phyloP scores from a whole-genome alignment of 2,113 vertebrate genomes.

The Cettia cetti region DNA sequence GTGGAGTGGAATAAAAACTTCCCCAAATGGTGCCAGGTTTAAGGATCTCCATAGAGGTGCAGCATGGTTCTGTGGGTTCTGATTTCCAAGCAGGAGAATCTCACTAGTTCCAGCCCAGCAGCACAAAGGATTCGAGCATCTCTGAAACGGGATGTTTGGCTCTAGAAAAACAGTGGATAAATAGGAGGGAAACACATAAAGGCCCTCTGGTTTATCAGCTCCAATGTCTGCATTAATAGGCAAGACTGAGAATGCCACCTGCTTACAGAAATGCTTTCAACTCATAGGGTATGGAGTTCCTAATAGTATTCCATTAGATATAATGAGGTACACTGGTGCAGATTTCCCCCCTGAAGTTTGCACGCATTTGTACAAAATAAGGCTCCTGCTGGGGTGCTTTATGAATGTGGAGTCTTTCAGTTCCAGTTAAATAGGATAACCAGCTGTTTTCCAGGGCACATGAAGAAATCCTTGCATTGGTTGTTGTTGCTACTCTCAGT shows the following conservation, averaged over 20 bases:
- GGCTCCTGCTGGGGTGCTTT: constrained; percentile 10
- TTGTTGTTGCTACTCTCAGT: neutral
- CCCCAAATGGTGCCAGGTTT: neutral
- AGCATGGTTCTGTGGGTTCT: neutral
- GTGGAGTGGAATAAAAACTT: neutral
- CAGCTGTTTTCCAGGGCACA: constrained; percentile 1
- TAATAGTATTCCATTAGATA: constrained; percentile 27
- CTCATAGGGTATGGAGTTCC: neutral
- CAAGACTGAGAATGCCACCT: constrained; percentile 18
- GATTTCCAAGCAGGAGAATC: neutral
- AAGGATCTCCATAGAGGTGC: neutral
- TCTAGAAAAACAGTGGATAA: neutral
- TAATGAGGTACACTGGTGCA: neutral
- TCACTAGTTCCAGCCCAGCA: neutral
- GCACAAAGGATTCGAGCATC: neutral
- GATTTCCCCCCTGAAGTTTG: neutral
- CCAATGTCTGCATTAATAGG: neutral
- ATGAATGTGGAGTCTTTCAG: neutral
- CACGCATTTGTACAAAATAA: neutral
- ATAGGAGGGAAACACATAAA: neutral
- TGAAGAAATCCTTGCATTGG: neutral
- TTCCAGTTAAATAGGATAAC: constrained; percentile 7
- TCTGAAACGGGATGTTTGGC: neutral
- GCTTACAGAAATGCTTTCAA: constrained; percentile 22
- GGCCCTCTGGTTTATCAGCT: neutral